These are phyloP conservation scores for Dioctria linearis DNA, from an alignment of 2,888 invertebrate genomes.

Conservation along the genomic window DNA sequence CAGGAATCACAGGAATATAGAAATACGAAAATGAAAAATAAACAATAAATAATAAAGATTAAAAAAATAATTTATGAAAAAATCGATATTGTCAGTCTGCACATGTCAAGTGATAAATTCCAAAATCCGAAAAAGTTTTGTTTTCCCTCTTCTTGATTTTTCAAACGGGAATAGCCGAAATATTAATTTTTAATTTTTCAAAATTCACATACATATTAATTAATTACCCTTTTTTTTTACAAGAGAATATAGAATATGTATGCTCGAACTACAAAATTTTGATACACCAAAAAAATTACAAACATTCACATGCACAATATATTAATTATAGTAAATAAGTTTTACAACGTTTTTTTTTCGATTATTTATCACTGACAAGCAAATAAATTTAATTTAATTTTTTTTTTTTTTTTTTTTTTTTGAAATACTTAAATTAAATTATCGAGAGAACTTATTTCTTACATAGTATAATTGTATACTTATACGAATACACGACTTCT, in stretches of 20 bases:
- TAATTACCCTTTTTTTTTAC: slow-evolving; percentile 23
- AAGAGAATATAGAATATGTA: slow-evolving; percentile 10
- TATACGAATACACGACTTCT: slow-evolving; percentile 20
- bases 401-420: not conserved
- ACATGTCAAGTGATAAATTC: slow-evolving; percentile 42
- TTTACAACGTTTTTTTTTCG: slow-evolving; percentile 14
- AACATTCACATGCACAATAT: slow-evolving; percentile 39
- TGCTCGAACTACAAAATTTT: slow-evolving; percentile 38
- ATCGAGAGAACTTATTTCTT: not conserved
- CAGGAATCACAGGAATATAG: slow-evolving; percentile 57
- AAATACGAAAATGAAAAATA: not conserved
- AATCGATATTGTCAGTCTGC: slow-evolving; percentile 34
- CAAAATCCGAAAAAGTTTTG: not conserved
- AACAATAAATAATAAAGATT: slow-evolving; percentile 14
- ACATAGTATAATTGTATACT: slow-evolving; percentile 8
- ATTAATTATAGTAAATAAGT: slow-evolving; percentile 4
- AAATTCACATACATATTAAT: slow-evolving; percentile 43
- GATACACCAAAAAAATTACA: slow-evolving; percentile 38
- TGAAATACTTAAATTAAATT: not conserved
- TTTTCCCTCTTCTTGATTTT: slow-evolving; percentile 4
- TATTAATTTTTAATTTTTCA: slow-evolving; percentile 29
- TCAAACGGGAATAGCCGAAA: slow-evolving; percentile 34
- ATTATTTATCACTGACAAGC: slow-evolving; percentile 39
- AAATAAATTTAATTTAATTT: slow-evolving; percentile 18
- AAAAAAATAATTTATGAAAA: slow-evolving; percentile 19